These are phyloP conservation scores for Thunnus maccoyii DNA, from an alignment of 2,113 vertebrate genomes.

Conservation along the genomic window DNA sequence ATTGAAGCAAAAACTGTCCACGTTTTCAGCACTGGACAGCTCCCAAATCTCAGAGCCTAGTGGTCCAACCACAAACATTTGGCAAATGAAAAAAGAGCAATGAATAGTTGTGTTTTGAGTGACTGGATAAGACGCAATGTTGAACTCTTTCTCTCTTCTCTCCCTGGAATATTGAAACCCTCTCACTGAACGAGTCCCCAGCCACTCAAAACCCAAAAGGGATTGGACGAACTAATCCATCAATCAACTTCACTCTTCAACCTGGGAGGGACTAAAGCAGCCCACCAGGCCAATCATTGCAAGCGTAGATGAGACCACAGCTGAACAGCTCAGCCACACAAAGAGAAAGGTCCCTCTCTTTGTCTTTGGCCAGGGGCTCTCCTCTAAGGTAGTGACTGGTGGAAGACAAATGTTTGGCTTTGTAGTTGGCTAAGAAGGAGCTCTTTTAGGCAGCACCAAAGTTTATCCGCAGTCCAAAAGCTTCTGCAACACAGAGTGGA, in stretches of 20 bases:
- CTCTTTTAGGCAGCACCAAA: constrained; percentile 22
- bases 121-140: constrained; percentile 9
- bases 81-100: constrained; percentile 25
- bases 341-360: constrained; percentile 77
- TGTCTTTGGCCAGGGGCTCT: constrained; percentile 73
- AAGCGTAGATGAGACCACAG: constrained; percentile 73
- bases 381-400: constrained; percentile 54
- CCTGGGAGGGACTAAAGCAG: constrained; percentile 76
- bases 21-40: constrained; percentile 81
- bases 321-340: constrained; percentile 77
- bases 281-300: constrained; percentile 74
- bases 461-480: constrained; percentile 19
- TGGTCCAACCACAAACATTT: constrained; percentile 22
- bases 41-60: constrained; percentile 56
- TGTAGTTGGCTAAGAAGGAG: constrained; percentile 34
- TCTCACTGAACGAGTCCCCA: constrained; percentile 24
- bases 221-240: constrained; percentile 77
- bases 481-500: background rate
- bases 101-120: constrained; percentile 33
- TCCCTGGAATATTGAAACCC: constrained; percentile 52
- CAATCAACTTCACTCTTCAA: constrained; percentile 73
- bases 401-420: constrained; percentile 67
- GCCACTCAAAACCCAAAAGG: constrained; percentile 52
- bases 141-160: constrained; percentile 16
- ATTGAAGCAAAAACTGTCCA: constrained; percentile 36